Evolutionary conservation across 2,113 vertebrate genomes (phyloP).

Genomic region (Planiliza haematocheilus): DNA sequence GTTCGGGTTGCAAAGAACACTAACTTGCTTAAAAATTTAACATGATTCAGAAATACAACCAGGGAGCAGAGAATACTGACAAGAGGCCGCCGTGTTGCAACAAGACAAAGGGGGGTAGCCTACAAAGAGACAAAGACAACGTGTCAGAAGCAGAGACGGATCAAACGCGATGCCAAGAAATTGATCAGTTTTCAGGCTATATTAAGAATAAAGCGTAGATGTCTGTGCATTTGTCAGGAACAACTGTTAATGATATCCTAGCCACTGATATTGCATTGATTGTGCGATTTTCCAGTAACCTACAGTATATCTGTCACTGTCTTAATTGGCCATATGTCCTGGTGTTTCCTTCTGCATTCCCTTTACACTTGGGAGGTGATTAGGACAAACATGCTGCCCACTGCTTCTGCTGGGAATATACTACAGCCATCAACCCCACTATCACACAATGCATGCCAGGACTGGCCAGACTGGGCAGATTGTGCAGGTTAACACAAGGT

Average conservation of each 20-base stretch:
- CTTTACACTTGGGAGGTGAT: slow-evolving; percentile 73
- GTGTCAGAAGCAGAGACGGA: not conserved
- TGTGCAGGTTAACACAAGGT: slow-evolving; percentile 70
- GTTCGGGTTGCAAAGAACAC: not conserved
- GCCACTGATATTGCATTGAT: slow-evolving; percentile 24
- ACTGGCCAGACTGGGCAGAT: slow-evolving; percentile 60
- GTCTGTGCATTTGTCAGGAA: not conserved
- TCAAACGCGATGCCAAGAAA: not conserved
- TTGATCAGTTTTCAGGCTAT: not conserved
- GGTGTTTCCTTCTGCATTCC: slow-evolving; percentile 49
- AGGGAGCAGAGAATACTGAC: not conserved
- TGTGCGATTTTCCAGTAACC: slow-evolving; percentile 33
- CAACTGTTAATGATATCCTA: slow-evolving; percentile 14
- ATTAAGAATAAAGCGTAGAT: not conserved
- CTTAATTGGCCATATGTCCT: slow-evolving; percentile 78
- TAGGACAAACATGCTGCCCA: slow-evolving; percentile 64
- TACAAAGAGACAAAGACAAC: not conserved
- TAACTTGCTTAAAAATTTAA: slow-evolving; percentile 6
- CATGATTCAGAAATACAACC: not conserved
- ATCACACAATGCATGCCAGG: slow-evolving; percentile 43
- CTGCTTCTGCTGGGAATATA: slow-evolving; percentile 58
- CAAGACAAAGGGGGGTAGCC: slow-evolving; percentile 5
- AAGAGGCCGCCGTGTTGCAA: not conserved
- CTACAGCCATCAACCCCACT: slow-evolving; percentile 34
- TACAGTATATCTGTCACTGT: not conserved